Conservation (phyloP, 2,113 vertebrate species). For the Neomonachus schauinslandi region DNA sequence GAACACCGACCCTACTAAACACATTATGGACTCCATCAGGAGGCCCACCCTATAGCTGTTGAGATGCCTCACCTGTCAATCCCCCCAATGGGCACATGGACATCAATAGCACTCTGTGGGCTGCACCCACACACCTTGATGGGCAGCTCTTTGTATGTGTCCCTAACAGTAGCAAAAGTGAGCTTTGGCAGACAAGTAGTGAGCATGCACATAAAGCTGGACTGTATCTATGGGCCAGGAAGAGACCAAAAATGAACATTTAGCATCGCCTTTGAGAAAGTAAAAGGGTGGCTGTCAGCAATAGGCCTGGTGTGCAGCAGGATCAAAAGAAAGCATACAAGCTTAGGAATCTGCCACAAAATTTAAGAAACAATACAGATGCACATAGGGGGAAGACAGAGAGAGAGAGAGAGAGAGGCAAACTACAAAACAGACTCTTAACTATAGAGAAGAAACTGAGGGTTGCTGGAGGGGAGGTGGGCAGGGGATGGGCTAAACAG, state of each 20-base stretch:
- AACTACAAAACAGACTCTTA: not conserved
- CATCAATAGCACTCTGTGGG: not conserved
- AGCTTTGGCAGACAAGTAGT: not conserved
- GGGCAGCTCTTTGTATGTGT: not conserved
- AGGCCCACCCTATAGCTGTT: not conserved
- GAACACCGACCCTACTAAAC: not conserved
- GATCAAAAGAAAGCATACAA: not conserved
- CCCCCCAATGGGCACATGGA: accelerated
- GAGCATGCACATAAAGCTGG: not conserved
- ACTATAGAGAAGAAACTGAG: not conserved
- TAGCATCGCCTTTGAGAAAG: not conserved
- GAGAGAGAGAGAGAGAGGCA: not conserved
- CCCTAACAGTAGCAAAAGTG: not conserved
- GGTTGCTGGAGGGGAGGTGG: not conserved
- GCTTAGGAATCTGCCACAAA: not conserved
- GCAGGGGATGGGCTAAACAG: not conserved
- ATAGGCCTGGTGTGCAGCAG: not conserved
- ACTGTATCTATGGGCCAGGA: not conserved
- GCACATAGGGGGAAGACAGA: not conserved
- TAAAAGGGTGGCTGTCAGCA: not conserved
- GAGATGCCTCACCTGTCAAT: not conserved
- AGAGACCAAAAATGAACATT: not conserved
- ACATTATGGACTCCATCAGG: not conserved
- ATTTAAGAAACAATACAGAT: not conserved
- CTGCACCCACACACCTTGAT: no score